Evolutionary conservation across 2,113 vertebrate genomes (phyloP), one percentile per base, ranked within the genome.

Genomic region (Brachirus orientalis): DNA sequence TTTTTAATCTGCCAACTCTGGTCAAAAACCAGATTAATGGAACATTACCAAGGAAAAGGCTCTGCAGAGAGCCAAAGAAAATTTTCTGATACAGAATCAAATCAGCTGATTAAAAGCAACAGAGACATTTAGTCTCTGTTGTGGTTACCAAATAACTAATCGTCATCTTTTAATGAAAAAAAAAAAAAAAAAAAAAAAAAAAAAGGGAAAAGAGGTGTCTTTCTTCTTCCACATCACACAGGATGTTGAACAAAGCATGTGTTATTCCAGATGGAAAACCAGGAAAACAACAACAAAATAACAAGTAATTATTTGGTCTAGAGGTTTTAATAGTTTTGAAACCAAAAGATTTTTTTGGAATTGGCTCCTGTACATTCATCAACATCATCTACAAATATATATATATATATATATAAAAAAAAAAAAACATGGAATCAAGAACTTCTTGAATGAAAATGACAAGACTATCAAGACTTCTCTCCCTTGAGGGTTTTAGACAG

Each of bases 281-380:
- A 44, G 9, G 6, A 28, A 36, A 40, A 55, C 28, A 63, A 54
- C 17, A 41, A 44, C 58, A 28, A 20, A 38, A 60, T 5, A 54
- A 45, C 3, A 28, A 28, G 28, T 28, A 22, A 14, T 22, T 1
- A 10, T 55, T 73, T 56, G 0, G 18, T 61, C 61, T 55, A 62
- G n/a, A 74, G 35, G 22, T 51, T 86, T 88, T 86, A 84, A 44
- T 84, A 59, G 18, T 13, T 54, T 8, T 48, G n/a, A 76, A 80
- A 75, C 63, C 28, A 80, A 72, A 79, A 3, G 16, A n/a, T n/a
- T 10, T 55, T 48, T 76, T 82, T 69, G 59, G 62, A 63, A 66
- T 56, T 47, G 60, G 18, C 9, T 53, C n/a, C 40, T 35, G 60
- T 68, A 71, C 66, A 59, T 71, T 72, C 60, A 58, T 68, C 12